These are phyloP conservation scores for Cryptosula pallasiana DNA, from an alignment of 2,888 invertebrate genomes.

Conservation along the genomic window DNA sequence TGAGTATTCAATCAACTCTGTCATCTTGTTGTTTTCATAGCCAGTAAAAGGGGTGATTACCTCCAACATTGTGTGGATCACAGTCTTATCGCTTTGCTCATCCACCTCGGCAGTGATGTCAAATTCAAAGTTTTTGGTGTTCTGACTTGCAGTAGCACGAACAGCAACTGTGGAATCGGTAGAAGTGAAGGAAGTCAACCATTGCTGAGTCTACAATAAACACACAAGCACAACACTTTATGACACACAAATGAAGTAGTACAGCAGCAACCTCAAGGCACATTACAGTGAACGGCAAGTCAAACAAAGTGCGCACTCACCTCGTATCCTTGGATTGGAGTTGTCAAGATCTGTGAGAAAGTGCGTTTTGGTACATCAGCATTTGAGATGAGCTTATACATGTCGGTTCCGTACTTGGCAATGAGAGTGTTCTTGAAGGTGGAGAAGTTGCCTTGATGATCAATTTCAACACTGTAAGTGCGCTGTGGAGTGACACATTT, in stretches of 20 bases:
- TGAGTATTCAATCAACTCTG: not conserved
- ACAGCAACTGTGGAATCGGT: not conserved
- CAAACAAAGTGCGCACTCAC: too few species aligned
- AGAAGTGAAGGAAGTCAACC: not conserved
- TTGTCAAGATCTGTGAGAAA: not conserved
- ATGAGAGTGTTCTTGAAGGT: not conserved
- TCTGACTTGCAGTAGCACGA: not conserved
- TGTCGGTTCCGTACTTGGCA: not conserved
- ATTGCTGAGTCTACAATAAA: not conserved
- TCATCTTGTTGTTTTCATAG: conserved; percentile 24
- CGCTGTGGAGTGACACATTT: not conserved
- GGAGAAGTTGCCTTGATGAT: conserved; percentile 3
- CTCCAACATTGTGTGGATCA: not conserved
- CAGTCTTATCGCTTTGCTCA: not conserved
- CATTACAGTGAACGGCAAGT: too few species aligned
- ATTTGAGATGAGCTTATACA: not conserved
- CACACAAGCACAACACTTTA: not conserved
- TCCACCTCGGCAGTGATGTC: not conserved
- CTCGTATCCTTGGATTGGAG: conserved; percentile 2
- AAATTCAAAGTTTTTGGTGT: conserved; percentile 1
- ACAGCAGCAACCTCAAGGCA: too few species aligned
- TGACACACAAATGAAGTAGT: too few species aligned
- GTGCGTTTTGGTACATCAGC: conserved; percentile 7
- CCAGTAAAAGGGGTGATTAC: conserved; percentile 20
- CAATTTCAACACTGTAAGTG: not conserved